These are phyloP conservation scores for Hemithea aestivaria DNA, from an alignment of 2,888 invertebrate genomes.

Conservation along the genomic window DNA sequence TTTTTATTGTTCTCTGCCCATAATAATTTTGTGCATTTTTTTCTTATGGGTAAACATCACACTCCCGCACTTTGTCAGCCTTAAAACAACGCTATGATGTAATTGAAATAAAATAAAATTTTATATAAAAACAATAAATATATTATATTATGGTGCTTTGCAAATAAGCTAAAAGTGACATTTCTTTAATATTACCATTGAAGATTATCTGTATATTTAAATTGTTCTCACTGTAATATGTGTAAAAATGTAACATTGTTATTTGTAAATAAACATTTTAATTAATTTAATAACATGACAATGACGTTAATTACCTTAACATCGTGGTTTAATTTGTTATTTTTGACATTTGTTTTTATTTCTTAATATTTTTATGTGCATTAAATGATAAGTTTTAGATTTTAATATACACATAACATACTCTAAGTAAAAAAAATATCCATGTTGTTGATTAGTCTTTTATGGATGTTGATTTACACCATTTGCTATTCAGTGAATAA, in stretches of 20 bases:
- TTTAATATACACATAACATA: conserved; percentile 53
- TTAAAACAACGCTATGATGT: too few relatives aligned
- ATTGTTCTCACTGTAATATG: conserved; percentile 1
- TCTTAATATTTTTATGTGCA: conserved; percentile 50
- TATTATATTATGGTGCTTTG: conserved; percentile 1
- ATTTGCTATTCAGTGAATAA: conserved; percentile 76
- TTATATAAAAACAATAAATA: too few relatives aligned
- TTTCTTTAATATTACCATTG: neutral
- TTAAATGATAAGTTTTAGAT: conserved; percentile 51
- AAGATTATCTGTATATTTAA: neutral
- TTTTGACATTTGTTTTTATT: conserved; percentile 48
- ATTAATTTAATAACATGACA: conserved; percentile 59
- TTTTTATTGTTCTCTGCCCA: too few relatives aligned
- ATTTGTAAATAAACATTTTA: conserved; percentile 33
- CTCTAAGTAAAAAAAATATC: conserved; percentile 65
- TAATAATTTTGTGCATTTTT: too few relatives aligned
- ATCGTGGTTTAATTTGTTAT: conserved; percentile 51
- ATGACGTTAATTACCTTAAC: conserved; percentile 57
- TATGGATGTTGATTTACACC: conserved; percentile 78
- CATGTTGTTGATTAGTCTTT: conserved; percentile 78
- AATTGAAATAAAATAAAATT: too few relatives aligned
- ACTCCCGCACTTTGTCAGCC: too few relatives aligned
- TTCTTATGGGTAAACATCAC: too few relatives aligned
- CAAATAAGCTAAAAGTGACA: neutral
- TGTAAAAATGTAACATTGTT: neutral